Conservation (phyloP, 2,888 invertebrate genomes). For the Dicroscelio sp. region DNA sequence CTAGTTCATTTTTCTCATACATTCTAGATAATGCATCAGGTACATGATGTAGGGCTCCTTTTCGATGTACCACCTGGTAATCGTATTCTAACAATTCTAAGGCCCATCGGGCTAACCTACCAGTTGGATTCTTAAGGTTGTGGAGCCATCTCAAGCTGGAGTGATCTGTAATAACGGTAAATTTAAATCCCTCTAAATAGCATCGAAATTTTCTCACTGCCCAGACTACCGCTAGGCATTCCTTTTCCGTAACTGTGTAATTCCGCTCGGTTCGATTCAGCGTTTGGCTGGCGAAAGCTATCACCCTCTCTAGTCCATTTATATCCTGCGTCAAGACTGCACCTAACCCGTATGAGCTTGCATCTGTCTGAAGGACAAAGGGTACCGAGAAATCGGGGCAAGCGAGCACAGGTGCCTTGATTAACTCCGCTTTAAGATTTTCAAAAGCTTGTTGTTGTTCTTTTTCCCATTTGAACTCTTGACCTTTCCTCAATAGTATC, state of each 20-base stretch:
- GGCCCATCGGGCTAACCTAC: too few species aligned
- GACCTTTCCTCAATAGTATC: not conserved
- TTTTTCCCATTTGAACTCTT: not conserved
- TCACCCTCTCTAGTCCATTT: conserved; percentile 54
- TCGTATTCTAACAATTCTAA: too few species aligned
- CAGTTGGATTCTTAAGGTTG: too few species aligned
- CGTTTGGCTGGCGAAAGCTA: conserved; percentile 74
- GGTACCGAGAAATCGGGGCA: too few species aligned
- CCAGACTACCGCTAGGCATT: not conserved
- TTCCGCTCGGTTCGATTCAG: conserved; percentile 16
- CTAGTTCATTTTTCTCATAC: not conserved
- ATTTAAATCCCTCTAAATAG: conserved; percentile 74
- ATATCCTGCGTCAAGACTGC: not conserved
- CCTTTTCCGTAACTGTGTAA: too few species aligned
- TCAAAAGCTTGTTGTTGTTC: not conserved
- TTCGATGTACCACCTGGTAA: conserved; percentile 3
- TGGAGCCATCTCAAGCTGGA: too few species aligned
- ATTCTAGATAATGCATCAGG: conserved; percentile 33
- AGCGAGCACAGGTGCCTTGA: conserved; percentile 51
- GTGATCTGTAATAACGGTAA: too few species aligned
- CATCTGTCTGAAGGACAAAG: conserved; percentile 50
- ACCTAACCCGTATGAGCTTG: conserved; percentile 13
- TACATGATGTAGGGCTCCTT: not conserved
- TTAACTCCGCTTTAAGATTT: not conserved
- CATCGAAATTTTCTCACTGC: conserved; percentile 19